Conservation (phyloP, 2,797 vertebrate species). For the Mastacembelus armatus region DNA sequence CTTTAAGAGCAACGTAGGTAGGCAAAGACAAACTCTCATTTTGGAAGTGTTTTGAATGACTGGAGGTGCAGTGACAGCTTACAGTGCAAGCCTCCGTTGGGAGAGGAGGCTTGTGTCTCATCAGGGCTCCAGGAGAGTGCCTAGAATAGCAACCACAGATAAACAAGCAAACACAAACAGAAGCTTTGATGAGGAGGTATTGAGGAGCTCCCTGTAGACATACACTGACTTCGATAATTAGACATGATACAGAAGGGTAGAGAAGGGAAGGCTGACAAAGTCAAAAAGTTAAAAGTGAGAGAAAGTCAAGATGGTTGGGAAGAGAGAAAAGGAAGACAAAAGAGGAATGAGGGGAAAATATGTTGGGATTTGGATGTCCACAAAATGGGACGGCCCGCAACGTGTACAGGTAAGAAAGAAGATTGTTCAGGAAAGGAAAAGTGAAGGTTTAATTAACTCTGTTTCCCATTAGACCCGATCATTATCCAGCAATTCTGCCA, state of each 20-base stretch:
- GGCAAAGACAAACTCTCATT: slow-evolving; percentile 41
- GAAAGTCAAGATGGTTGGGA: slow-evolving; percentile 47
- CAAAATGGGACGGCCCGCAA: neutral
- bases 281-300: slow-evolving; percentile 68
- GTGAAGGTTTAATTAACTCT: neutral
- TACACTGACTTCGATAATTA: slow-evolving; percentile 75
- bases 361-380: slow-evolving; percentile 26
- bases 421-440: neutral
- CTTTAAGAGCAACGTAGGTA: slow-evolving; percentile 31
- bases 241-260: slow-evolving; percentile 63
- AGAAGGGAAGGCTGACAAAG: slow-evolving; percentile 61
- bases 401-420: neutral
- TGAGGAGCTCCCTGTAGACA: slow-evolving; percentile 76
- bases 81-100: slow-evolving; percentile 71
- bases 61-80: slow-evolving; percentile 74
- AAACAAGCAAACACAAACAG: slow-evolving; percentile 83
- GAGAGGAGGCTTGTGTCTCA: slow-evolving; percentile 68
- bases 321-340: slow-evolving; percentile 6
- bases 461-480: neutral
- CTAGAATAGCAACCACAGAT: slow-evolving; percentile 80
- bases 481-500: neutral
- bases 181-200: slow-evolving; percentile 83
- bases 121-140: slow-evolving; percentile 75
- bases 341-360: slow-evolving; percentile 11
- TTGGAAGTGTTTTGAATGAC: slow-evolving; percentile 61